Percentiles rank a stretch among this genome's conserved stretches.
phyloP scores from a whole-genome alignment of 2,113 vertebrate genomes.

The Sinocyclocheilus anshuiensis region DNA sequence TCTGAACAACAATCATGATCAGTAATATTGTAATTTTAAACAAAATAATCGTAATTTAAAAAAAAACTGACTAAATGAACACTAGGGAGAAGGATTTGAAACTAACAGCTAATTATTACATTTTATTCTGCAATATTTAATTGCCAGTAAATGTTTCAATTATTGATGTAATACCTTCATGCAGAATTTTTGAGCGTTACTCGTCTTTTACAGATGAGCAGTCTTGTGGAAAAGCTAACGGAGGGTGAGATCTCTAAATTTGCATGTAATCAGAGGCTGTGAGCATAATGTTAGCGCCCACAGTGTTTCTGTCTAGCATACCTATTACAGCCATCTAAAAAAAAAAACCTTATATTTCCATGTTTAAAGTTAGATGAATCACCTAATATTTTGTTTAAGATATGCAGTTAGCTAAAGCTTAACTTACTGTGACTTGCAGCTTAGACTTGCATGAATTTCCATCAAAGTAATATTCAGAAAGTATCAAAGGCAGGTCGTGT shows the following conservation, averaged over 20 bases:
- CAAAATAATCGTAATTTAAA: no score
- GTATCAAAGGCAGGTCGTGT: neutral
- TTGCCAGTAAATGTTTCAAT: neutral
- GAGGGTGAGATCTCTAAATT: conserved; percentile 6
- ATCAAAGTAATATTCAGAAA: neutral
- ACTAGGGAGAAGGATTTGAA: neutral
- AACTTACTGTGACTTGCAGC: neutral
- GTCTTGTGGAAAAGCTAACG: neutral
- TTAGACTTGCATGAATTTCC: neutral
- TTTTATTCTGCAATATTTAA: neutral
- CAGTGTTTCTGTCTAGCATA: neutral
- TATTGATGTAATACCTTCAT: neutral
- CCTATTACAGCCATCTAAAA: neutral
- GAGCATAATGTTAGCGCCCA: neutral
- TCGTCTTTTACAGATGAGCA: neutral
- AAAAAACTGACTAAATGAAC: neutral
- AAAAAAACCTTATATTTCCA: neutral
- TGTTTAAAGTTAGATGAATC: neutral
- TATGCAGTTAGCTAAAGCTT: conserved; percentile 6
- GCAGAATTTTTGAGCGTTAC: neutral
- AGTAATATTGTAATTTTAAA: no score
- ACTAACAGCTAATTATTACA: neutral
- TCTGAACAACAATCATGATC: no score
- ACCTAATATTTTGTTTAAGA: neutral
- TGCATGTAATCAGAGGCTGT: neutral